Base-by-base conservation (phyloP, 2,888 invertebrate species). In the Hermodice carunculata region DNA sequence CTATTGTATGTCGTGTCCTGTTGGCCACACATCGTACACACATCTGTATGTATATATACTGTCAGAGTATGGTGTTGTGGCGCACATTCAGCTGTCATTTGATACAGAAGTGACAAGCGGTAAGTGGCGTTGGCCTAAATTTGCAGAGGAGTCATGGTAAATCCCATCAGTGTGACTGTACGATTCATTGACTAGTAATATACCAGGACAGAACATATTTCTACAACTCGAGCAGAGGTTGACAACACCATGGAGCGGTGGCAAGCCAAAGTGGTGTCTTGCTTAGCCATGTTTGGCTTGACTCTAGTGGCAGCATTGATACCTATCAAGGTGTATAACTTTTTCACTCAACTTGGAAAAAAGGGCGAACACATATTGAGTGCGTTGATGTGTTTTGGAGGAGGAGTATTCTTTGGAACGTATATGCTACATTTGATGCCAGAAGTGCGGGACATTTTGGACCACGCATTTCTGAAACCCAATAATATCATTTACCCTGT, bases 391-490 rank as follows among this genome's bases (percentile, higher is more conserved):
- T 84, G 83, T 61, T 66, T 83, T 43, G 78, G 82, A 37, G 82
- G 81, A 31, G 85, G 85, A 6, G 81, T 85, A 34, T 85, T 85
- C 61, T 72, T 85, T 31, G 83, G 78, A 5, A 81, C 82, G 66
- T 85, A 80, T 69, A 80, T 85, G 54, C 70, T 85, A n/a, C 81
- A 81, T 49, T 74, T 85, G 57, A 74, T 81, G n/a, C 85, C 85
- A 1, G 77, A 81, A 64, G 82, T 80, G 8, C 61, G 76, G 32
- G 71, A 76, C 32, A 75, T 81, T 58, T 73, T 82, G 29, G 52
- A 71, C 14, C 63, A 58, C 0, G 53, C 73, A 17, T 31, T 74
- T 14, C 37, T 66, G 22, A 43, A 42, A 17, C 70, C 70, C 31
- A 31, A 67, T 73, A 19, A 63, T 66, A 69, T 74, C 28, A 62